Conservation (phyloP, 92 coral and sea anemone species). For the Montipora capitata region DNA sequence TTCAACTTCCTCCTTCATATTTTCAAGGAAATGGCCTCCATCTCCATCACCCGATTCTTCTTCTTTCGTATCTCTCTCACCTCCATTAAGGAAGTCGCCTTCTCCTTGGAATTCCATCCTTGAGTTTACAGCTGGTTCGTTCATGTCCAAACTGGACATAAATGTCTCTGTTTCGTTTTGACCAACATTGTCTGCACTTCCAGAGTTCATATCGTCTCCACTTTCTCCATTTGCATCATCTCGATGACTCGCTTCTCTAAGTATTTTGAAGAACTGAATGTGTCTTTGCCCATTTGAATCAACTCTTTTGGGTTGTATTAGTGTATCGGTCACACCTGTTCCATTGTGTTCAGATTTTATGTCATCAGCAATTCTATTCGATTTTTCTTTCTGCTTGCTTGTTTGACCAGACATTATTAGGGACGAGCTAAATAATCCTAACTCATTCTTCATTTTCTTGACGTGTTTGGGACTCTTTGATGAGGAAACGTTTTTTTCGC, state of each 20-base stretch:
- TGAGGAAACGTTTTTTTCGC: neutral
- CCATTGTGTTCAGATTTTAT: neutral
- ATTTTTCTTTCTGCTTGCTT: neutral
- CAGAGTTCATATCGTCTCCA: slow-evolving; percentile 13
- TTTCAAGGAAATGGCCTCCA: slow-evolving; percentile 24
- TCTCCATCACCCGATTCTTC: slow-evolving; percentile 32
- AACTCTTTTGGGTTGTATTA: neutral
- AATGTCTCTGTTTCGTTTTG: neutral
- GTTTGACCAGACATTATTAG: neutral
- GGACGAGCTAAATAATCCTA: neutral
- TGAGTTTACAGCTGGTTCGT: neutral
- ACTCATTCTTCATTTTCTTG: neutral
- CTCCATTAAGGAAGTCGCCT: neutral
- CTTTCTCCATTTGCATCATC: slow-evolving; percentile 12
- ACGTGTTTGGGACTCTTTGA: neutral
- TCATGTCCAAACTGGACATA: neutral
- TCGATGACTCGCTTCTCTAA: neutral
- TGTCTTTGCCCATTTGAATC: neutral
- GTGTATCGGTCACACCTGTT: neutral
- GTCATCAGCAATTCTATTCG: neutral
- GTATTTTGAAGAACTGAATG: slow-evolving; percentile 24
- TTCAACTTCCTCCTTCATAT: neutral
- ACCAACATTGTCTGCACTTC: slow-evolving; percentile 18
- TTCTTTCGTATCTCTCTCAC: neutral
- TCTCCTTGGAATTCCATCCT: neutral